Evolutionary conservation across 2,113 vertebrate species (phyloP).

Genomic region (Macroglossus sobrinus): DNA sequence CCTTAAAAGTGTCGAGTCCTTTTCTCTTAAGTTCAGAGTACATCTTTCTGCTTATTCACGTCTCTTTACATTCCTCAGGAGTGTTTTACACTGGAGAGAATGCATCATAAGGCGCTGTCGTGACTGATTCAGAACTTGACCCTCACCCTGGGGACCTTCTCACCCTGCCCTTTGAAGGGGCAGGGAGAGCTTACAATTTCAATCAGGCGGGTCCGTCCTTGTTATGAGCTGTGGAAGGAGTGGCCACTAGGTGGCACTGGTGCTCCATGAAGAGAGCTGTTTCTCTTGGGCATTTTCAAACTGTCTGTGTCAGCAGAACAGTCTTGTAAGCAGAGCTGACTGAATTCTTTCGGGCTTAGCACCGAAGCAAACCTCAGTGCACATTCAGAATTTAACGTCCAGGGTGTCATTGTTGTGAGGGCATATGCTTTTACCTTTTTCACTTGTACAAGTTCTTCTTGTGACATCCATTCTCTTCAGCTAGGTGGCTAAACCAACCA

Average conservation of each 20-base stretch:
- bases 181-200: not conserved
- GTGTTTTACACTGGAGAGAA: not conserved
- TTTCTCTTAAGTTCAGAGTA: not conserved
- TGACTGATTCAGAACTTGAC: not conserved
- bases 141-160: not conserved
- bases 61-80: not conserved
- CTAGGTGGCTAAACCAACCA: not conserved
- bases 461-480: not conserved
- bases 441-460: not conserved
- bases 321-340: slow-evolving; percentile 34
- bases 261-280: not conserved
- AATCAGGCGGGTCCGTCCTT: rapidly evolving
- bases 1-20: not conserved
- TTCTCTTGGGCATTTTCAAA: slow-evolving; percentile 26
- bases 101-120: not conserved
- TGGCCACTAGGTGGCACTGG: slow-evolving; percentile 78
- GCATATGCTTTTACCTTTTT: not conserved
- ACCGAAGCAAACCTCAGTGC: not conserved
- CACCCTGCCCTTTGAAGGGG: not conserved
- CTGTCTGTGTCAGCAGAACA: slow-evolving; percentile 49
- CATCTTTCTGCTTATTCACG: not conserved
- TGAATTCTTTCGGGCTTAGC: not conserved
- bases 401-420: not conserved
- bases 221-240: not conserved
- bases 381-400: not conserved